Evolutionary conservation across 35 echinoderm and acorn worm species (phyloP).

Genomic region (Ophioderma brevispina): DNA sequence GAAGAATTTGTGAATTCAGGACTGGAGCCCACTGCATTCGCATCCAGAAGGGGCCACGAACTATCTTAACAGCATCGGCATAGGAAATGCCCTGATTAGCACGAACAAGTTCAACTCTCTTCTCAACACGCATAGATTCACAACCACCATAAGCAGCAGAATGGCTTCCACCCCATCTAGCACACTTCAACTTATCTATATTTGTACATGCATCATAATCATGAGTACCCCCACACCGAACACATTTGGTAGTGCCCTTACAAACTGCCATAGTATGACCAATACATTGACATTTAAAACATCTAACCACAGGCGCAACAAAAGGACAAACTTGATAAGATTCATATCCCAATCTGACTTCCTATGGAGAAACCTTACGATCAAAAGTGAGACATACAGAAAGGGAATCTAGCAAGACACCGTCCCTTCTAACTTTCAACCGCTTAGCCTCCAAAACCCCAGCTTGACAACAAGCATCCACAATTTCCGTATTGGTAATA

Average conservation of each 20-base stretch:
- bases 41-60: too few species aligned
- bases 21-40: too few species aligned
- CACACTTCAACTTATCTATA: background rate
- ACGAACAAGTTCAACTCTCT: background rate
- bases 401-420: background rate
- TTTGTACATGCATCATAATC: background rate
- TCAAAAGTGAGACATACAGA: background rate
- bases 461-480: background rate
- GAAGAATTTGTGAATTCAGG: too few species aligned
- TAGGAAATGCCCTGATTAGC: background rate
- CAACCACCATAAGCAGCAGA: constrained; percentile 4
- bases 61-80: background rate
- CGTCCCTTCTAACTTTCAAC: background rate
- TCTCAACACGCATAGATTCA: background rate
- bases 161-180: background rate
- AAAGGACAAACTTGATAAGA: background rate
- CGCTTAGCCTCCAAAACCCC: background rate
- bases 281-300: background rate
- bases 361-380: background rate
- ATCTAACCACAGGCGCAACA: background rate
- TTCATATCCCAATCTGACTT: background rate
- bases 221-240: background rate
- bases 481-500: background rate
- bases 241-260: background rate
- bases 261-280: background rate